phyloP scores from a whole-genome alignment of 2,113 vertebrate species.

The Oncorhynchus keta region DNA sequence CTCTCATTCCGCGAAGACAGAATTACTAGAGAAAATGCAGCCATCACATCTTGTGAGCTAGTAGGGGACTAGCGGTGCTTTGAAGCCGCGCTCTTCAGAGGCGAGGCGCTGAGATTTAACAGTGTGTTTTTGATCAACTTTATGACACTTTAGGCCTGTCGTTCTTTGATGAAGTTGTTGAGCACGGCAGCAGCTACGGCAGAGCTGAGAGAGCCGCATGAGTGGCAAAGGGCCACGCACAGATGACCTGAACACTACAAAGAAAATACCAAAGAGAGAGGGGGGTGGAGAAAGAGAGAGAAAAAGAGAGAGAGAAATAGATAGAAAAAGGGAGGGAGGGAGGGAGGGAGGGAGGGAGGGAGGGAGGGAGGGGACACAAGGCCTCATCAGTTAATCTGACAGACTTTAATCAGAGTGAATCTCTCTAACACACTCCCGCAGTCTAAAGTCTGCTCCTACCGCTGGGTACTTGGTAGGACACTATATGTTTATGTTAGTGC shows the following conservation, averaged over 20 bases:
- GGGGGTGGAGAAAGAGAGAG: background rate
- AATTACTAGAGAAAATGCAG: conserved; percentile 41
- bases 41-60: conserved; percentile 35
- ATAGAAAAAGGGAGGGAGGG: background rate
- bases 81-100: conserved; percentile 31
- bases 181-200: conserved; percentile 16
- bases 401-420: background rate
- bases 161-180: conserved; percentile 49
- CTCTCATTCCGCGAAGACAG: conserved; percentile 2
- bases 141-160: conserved; percentile 49
- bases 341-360: no score
- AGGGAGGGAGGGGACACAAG: background rate
- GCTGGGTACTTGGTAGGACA: background rate
- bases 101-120: conserved; percentile 38
- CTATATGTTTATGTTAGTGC: background rate
- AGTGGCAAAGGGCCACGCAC: background rate
- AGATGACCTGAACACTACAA: conserved; percentile 24
- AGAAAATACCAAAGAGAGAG: background rate
- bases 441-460: background rate
- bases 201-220: background rate
- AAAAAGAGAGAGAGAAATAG: background rate
- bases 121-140: conserved; percentile 48
- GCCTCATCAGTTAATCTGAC: background rate
- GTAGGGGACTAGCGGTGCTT: conserved; percentile 37
- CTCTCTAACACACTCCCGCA: background rate